phyloP scores from a whole-genome alignment of 2,113 vertebrate species.

The Hemiscyllium ocellatum region DNA sequence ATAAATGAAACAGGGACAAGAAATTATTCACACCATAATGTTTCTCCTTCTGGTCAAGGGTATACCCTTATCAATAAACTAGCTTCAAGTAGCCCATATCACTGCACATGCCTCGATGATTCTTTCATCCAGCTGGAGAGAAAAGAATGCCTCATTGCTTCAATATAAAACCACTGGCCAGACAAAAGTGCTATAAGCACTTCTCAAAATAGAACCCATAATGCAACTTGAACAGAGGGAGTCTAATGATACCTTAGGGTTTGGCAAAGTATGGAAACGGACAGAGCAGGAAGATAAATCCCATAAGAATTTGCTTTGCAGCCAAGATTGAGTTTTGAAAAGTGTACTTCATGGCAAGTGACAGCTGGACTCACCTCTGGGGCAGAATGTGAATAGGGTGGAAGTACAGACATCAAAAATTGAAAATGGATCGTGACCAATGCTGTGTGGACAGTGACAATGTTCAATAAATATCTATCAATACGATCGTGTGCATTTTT shows the following conservation, averaged over 20 bases:
- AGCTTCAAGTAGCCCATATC: background rate
- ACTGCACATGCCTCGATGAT: background rate
- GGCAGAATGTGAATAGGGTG: background rate
- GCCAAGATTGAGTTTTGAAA: background rate
- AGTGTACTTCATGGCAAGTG: background rate
- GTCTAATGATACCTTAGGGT: background rate
- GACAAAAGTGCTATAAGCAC: background rate
- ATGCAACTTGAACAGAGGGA: background rate
- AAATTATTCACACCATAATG: background rate
- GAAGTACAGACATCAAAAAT: too few relatives aligned
- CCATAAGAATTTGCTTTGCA: background rate
- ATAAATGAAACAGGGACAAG: background rate
- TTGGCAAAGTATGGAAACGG: background rate
- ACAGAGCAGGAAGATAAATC: background rate
- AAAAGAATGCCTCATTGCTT: constrained; percentile 2
- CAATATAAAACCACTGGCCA: background rate
- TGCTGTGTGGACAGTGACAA: background rate
- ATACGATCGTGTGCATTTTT: constrained; percentile 2
- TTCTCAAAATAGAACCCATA: background rate
- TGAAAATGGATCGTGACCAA: background rate
- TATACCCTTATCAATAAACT: background rate
- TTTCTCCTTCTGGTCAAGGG: background rate
- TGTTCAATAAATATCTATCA: background rate
- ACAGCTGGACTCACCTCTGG: background rate
- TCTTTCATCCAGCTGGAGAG: background rate